These are phyloP conservation scores for Eptatretus atami DNA, from an alignment of 2,797 vertebrate genomes.

Conservation along the genomic window DNA sequence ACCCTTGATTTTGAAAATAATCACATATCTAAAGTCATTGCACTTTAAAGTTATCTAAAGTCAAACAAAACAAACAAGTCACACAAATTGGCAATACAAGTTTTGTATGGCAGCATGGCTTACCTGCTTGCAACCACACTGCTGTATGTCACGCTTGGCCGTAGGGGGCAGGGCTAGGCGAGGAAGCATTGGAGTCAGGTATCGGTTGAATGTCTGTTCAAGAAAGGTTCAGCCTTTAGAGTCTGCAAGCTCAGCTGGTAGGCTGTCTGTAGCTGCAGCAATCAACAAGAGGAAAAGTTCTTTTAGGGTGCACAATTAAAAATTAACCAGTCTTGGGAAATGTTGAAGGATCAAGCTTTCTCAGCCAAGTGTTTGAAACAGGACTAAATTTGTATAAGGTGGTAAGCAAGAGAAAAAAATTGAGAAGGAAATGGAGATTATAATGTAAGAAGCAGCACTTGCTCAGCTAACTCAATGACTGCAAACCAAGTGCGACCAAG, in stretches of 20 bases:
- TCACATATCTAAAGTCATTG: too few species aligned
- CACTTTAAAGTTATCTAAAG: too few species aligned
- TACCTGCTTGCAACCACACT: slow-evolving; percentile 40
- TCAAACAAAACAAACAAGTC: too few species aligned
- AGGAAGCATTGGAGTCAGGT: slow-evolving; percentile 26
- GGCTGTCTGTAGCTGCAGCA: slow-evolving; percentile 40
- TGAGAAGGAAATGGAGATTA: neutral
- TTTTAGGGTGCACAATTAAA: too few species aligned
- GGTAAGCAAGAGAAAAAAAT: slow-evolving; percentile 8
- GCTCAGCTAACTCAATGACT: too few species aligned
- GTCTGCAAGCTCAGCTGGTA: slow-evolving; percentile 87
- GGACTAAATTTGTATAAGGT: neutral
- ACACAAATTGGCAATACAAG: neutral
- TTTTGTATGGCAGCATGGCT: neutral
- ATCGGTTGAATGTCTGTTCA: slow-evolving; percentile 33
- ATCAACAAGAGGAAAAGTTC: slow-evolving; percentile 9
- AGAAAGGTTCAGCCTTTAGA: slow-evolving; percentile 56
- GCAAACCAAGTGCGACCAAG: too few species aligned
- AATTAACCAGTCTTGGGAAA: too few species aligned
- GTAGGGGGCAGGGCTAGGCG: slow-evolving; percentile 35
- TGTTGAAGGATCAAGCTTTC: too few species aligned
- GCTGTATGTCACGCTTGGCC: slow-evolving; percentile 37
- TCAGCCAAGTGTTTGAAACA: too few species aligned
- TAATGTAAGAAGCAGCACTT: neutral
- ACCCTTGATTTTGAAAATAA: too few species aligned